Conservation (phyloP, 2,888 invertebrate species). For the Noctua janthe region DNA sequence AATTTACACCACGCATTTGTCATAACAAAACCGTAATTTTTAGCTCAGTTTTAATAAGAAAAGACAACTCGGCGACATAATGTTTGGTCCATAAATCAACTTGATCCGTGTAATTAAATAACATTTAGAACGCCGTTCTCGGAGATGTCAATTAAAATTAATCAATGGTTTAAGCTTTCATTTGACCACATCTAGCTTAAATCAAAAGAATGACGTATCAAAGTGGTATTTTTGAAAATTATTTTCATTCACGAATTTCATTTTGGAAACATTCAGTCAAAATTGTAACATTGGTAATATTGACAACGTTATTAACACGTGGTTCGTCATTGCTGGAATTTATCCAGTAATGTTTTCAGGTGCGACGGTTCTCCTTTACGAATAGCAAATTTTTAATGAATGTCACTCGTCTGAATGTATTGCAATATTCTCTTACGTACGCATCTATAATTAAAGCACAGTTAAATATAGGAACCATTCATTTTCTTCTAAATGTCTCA, state of each 20-base stretch:
- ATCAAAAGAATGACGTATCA: neutral
- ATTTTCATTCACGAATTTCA: neutral
- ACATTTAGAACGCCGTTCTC: slow-evolving; percentile 21
- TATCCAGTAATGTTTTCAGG: neutral
- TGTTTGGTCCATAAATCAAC: slow-evolving; percentile 44
- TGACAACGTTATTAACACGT: neutral
- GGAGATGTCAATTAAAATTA: neutral
- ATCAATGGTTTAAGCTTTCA: neutral
- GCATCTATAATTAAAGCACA: slow-evolving; percentile 63
- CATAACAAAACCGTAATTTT: slow-evolving; percentile 33
- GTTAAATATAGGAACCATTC: slow-evolving; percentile 60
- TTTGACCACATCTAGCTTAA: neutral
- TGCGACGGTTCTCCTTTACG: neutral
- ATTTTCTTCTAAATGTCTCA: slow-evolving; percentile 61
- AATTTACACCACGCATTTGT: slow-evolving; percentile 34
- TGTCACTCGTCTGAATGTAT: slow-evolving; percentile 54
- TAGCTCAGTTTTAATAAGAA: slow-evolving; percentile 18
- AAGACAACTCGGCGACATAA: slow-evolving; percentile 37
- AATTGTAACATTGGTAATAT: neutral
- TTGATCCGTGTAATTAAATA: slow-evolving; percentile 52
- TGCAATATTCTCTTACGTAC: slow-evolving; percentile 55
- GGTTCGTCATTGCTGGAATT: too few relatives aligned
- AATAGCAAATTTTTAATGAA: slow-evolving; percentile 46
- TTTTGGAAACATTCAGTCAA: neutral
- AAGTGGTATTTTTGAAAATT: neutral